Conservation (phyloP, 2,888 invertebrate species). For the Dolichopus griseipennis region DNA sequence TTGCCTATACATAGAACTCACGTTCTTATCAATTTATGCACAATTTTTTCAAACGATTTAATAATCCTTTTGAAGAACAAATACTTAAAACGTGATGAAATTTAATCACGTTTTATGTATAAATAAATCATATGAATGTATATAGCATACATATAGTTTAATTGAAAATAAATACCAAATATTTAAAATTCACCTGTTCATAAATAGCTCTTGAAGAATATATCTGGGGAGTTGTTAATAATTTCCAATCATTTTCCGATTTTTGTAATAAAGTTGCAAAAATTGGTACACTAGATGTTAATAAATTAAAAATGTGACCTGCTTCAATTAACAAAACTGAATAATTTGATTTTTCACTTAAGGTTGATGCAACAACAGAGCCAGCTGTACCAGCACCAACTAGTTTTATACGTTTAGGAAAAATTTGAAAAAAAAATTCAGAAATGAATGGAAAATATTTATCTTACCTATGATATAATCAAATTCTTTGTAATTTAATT, state of each 20-base stretch:
- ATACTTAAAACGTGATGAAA: no score
- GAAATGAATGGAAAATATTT: slow-evolving; percentile 1
- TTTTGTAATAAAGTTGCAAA: slow-evolving; percentile 59
- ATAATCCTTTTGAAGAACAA: no score
- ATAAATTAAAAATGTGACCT: slow-evolving; percentile 58
- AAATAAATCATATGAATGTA: no score
- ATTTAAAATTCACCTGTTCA: slow-evolving; percentile 46
- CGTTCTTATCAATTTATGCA: no score
- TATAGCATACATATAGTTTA: no score
- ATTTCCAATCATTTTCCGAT: slow-evolving; percentile 60
- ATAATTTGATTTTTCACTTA: slow-evolving; percentile 49
- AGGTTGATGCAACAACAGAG: slow-evolving; percentile 57
- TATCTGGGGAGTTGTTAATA: slow-evolving; percentile 53
- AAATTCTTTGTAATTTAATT: slow-evolving; percentile 28
- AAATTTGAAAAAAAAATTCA: neutral
- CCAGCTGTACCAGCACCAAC: slow-evolving; percentile 68
- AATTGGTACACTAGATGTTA: slow-evolving; percentile 54
- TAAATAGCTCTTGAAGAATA: slow-evolving; percentile 57
- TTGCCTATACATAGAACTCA: no score
- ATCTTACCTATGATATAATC: slow-evolving; percentile 37
- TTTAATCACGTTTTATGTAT: no score
- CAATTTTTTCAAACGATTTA: no score
- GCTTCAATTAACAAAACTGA: slow-evolving; percentile 61
- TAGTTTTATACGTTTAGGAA: slow-evolving; percentile 27
- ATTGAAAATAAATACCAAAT: neutral